A percentile compares a stretch with the other conserved stretches of the same genome.
Evolutionary conservation across 2,888 invertebrate genomes (phyloP).

Genomic region (Frankliniella fusca): DNA sequence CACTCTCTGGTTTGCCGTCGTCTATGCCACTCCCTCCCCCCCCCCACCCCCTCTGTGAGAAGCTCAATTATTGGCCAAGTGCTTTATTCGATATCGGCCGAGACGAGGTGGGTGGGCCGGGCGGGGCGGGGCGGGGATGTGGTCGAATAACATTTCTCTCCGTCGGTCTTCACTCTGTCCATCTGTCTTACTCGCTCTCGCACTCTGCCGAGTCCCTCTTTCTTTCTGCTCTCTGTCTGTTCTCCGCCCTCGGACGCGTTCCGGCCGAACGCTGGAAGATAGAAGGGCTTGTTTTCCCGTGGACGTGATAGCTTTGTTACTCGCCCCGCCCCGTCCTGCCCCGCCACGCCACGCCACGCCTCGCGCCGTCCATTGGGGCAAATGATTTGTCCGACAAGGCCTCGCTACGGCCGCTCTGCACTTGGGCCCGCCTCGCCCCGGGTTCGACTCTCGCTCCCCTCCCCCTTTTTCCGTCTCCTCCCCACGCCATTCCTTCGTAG

Average conservation of each 20-base stretch:
- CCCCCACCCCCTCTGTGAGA: background rate
- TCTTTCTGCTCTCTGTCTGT: background rate
- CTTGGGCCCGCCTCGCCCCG: background rate
- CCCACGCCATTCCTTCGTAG: background rate
- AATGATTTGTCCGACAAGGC: background rate
- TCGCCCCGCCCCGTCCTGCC: background rate
- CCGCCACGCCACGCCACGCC: background rate
- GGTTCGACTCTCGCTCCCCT: background rate
- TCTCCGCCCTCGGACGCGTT: background rate
- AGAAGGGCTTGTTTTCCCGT: background rate
- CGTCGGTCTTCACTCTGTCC: too few species aligned
- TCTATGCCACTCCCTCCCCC: too few species aligned
- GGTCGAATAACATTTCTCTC: too few species aligned
- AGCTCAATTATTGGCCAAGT: conserved; percentile 1
- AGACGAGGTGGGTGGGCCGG: background rate
- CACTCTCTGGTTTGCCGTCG: background rate
- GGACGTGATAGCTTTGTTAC: background rate
- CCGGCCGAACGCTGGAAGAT: background rate
- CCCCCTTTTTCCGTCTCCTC: too few species aligned
- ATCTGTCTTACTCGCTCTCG: background rate
- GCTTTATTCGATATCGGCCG: conserved; percentile 18
- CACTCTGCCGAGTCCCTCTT: conserved; percentile 27
- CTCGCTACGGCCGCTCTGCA: too few species aligned
- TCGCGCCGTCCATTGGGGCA: background rate
- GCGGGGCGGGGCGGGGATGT: background rate